Conservation (phyloP, 2,888 invertebrate genomes). For the Caenorhabditis uteleia region DNA sequence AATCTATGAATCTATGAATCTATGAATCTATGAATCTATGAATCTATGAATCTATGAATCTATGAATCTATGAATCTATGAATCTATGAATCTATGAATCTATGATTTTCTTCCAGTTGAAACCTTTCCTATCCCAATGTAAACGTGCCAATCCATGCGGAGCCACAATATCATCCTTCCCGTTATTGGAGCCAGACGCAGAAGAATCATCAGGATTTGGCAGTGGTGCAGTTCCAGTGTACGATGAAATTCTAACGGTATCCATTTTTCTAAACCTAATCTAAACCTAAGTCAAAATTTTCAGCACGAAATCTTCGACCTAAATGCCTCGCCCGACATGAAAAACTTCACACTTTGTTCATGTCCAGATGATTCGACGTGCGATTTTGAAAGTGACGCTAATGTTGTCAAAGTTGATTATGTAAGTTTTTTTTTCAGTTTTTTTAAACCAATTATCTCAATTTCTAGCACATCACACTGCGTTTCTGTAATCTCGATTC, state of each 20-base stretch:
- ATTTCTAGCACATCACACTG: slow-evolving; percentile 33
- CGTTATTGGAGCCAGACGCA: slow-evolving; percentile 29
- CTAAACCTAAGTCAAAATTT: neutral
- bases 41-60: no score
- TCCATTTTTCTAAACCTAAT: neutral
- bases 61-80: neutral
- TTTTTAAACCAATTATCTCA: neutral
- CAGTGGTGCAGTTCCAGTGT: slow-evolving; percentile 30
- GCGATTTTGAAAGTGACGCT: slow-evolving; percentile 29
- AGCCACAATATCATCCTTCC: slow-evolving; percentile 27
- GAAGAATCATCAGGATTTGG: slow-evolving; percentile 34
- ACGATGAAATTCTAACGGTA: slow-evolving; percentile 37
- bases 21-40: no score
- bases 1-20: no score
- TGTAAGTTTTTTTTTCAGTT: slow-evolving; percentile 13
- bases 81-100: neutral
- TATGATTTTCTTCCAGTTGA: slow-evolving; percentile 1
- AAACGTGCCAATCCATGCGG: slow-evolving; percentile 27
- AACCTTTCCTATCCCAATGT: slow-evolving; percentile 16
- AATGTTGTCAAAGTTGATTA: slow-evolving; percentile 35
- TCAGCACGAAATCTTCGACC: slow-evolving; percentile 40
- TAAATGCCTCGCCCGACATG: slow-evolving; percentile 20
- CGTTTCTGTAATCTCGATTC: slow-evolving; percentile 25
- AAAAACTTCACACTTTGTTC: slow-evolving; percentile 25
- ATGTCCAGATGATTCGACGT: slow-evolving; percentile 17